Base-by-base conservation (phyloP, 2,113 vertebrate genomes). In the Alligator sinensis region DNA sequence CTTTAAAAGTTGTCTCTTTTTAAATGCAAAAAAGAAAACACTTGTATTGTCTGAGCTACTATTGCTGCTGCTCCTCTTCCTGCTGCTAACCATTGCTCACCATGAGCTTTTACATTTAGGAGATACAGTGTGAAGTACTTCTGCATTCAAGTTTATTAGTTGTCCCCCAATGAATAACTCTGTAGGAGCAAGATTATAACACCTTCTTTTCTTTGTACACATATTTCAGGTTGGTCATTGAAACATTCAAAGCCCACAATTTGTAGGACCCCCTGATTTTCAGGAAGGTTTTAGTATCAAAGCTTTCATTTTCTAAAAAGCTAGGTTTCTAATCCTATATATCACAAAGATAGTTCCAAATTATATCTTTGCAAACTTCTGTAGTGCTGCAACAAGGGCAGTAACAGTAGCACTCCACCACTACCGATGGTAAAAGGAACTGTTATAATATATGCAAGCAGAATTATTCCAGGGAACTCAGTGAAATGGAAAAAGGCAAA, bases 321-420 rank as follows among this genome's bases (percentile, higher is more conserved):
- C 80, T 60, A 27, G 1, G 0, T 75, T 79, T 80, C 24, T 19
- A 81, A 0, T 11, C 82, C 91, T 86, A 34, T 82, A 25, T 11
- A 1, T 57, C 38, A 22, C 30, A 62, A 88, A 89, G 9, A 57
- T 47, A 63, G 34, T 54, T 63, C 61, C 70, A 2, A 34, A 78
- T 55, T 34, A 72, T 72, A 38, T 88, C n/a, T 88, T 81, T 75
- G 18, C 77, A 93, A 63, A 54, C 0, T 1, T 1, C 11, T 61
- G 2, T n/a, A 64, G 84, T 18, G 27, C 80, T 85, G 88, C 59
- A 59, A 28, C 47, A 47, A 66, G 11, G 0, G 0, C 1, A 3
- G 2, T 34, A 38, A 38, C 27, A n/a, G 4, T 57, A 66, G 80
- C 25, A 68, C 10, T 38, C 61, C 77, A 13, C 76, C 4, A 91